A percentile compares a stretch with the other conserved stretches of the same genome.
Conservation (phyloP, 2,888 invertebrate genomes). For the Malachius bipustulatus region DNA sequence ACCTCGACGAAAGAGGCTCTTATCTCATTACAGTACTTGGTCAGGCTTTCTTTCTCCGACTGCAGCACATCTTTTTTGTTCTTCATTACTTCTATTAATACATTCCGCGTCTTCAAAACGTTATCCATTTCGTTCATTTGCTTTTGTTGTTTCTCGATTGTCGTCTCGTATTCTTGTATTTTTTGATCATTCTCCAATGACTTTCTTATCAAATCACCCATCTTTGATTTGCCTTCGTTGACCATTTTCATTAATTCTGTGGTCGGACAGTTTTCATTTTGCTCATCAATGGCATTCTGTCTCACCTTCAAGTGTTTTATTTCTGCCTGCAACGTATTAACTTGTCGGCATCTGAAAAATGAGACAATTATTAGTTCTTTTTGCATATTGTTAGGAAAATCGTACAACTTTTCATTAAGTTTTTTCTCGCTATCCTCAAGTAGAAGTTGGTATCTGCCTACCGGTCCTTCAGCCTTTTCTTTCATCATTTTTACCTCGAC, state of each 20-base stretch:
- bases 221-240: constrained; percentile 29
- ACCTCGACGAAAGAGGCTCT: constrained; percentile 28
- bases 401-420: constrained; percentile 25
- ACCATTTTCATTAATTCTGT: constrained; percentile 29
- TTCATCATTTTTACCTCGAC: background rate
- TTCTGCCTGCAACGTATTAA: constrained; percentile 18
- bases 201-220: constrained; percentile 24
- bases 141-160: constrained; percentile 47
- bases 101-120: constrained; percentile 49
- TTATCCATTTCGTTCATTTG: constrained; percentile 50
- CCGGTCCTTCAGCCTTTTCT: background rate
- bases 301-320: constrained; percentile 26
- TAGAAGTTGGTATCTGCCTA: constrained; percentile 18
- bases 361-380: no score
- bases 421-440: constrained; percentile 24
- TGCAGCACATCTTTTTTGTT: constrained; percentile 41
- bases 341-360: constrained; percentile 21
- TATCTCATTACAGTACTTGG: constrained; percentile 30
- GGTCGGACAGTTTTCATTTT: constrained; percentile 23
- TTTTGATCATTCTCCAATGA: constrained; percentile 31
- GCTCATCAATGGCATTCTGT: constrained; percentile 24
- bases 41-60: constrained; percentile 39
- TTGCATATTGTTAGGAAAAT: no score
- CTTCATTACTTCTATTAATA: constrained; percentile 47
- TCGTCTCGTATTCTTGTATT: constrained; percentile 44